A percentile compares a stretch with the other conserved stretches of the same genome.
phyloP scores from a whole-genome alignment of 1,140 invertebrate genomes.

The Zaprionus taronus region DNA sequence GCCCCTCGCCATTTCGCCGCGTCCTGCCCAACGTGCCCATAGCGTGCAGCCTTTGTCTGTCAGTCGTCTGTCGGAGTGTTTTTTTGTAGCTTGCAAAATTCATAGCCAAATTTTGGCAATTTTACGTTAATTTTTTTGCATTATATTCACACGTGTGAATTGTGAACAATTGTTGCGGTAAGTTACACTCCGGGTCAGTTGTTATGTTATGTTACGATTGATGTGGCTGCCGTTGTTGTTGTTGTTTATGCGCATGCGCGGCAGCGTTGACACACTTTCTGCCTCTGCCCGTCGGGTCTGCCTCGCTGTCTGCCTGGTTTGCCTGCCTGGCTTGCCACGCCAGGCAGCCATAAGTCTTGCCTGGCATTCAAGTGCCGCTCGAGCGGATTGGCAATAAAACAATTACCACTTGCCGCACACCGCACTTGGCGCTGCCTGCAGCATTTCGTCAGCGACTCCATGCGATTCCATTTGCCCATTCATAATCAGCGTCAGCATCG shows the following conservation, averaged over 20 bases:
- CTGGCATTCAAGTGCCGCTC: slow-evolving; percentile 50
- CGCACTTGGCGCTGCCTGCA: slow-evolving; percentile 33
- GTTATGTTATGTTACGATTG: slow-evolving; percentile 6
- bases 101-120: slow-evolving; percentile 55
- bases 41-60: slow-evolving; percentile 17
- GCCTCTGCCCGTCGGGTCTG: slow-evolving; percentile 45
- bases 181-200: slow-evolving; percentile 60
- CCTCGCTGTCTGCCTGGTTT: slow-evolving; percentile 11
- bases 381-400: slow-evolving; percentile 72
- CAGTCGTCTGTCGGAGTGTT: too few relatives aligned
- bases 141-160: slow-evolving; percentile 44
- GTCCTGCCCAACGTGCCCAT: slow-evolving; percentile 44
- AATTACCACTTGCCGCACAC: slow-evolving; percentile 68
- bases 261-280: slow-evolving; percentile 78
- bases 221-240: slow-evolving; percentile 21
- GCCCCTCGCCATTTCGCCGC: slow-evolving; percentile 35
- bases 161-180: slow-evolving; percentile 60
- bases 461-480: slow-evolving; percentile 30
- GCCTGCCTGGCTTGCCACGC: slow-evolving; percentile 42
- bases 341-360: slow-evolving; percentile 39
- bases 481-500: slow-evolving; percentile 49
- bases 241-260: slow-evolving; percentile 67
- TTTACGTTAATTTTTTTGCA: slow-evolving; percentile 21
- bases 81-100: slow-evolving; percentile 53
- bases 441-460: slow-evolving; percentile 69